Evolutionary conservation across 1,140 invertebrate species (phyloP).

Genomic region (Drosophila sucinea): DNA sequence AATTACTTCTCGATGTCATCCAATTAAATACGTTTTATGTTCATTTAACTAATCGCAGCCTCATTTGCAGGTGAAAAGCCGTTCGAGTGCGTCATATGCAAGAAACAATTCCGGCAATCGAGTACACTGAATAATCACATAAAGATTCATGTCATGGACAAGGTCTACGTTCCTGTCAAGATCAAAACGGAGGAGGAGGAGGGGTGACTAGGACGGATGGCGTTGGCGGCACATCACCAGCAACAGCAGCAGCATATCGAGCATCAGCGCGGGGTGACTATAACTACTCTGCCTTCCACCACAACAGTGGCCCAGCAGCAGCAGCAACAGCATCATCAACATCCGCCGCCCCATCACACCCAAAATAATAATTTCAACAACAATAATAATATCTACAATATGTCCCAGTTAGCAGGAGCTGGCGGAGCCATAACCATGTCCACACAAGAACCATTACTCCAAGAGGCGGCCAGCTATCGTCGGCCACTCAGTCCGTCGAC

Average conservation of each 20-base stretch:
- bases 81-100: conserved; percentile 83
- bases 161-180: conserved; percentile 82
- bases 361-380: too few species aligned
- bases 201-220: conserved; percentile 83
- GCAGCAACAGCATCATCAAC: conserved; percentile 56
- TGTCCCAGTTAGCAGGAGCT: too few species aligned
- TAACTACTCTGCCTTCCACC: conserved; percentile 59
- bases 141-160: conserved; percentile 83
- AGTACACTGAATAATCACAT: conserved; percentile 83
- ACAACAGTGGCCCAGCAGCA: conserved; percentile 62
- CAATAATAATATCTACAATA: too few species aligned
- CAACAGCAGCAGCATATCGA: conserved; percentile 56
- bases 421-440: too few species aligned
- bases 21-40: conserved; percentile 8
- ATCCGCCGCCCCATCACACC: conserved; percentile 31
- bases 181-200: conserved; percentile 83
- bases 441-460: too few species aligned
- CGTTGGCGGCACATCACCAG: conserved; percentile 68
- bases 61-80: conserved; percentile 80
- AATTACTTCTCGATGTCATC: not conserved
- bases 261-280: conserved; percentile 60
- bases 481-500: too few species aligned
- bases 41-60: conserved; percentile 35
- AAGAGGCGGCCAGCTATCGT: too few species aligned
- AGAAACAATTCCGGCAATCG: conserved; percentile 83